Percentiles rank a stretch among this genome's conserved stretches.
Evolutionary conservation across 2,888 invertebrate genomes (phyloP).

Genomic region (Theristus sp.): DNA sequence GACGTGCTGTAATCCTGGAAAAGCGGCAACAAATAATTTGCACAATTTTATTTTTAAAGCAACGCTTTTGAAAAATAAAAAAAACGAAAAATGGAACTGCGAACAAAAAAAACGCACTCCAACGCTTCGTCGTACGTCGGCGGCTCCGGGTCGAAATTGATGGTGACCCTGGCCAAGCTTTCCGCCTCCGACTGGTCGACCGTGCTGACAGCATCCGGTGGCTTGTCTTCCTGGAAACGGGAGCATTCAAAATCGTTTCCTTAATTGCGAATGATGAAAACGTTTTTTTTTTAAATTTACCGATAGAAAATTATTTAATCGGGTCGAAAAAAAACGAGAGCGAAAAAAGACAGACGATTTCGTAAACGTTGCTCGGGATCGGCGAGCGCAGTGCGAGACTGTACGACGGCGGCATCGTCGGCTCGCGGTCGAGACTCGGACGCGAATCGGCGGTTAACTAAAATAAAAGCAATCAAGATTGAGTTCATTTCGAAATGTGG

Average conservation of each 20-base stretch:
- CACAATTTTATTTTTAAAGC: too few relatives aligned
- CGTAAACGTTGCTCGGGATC: slow-evolving; percentile 5
- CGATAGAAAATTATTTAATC: too few relatives aligned
- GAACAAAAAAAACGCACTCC: too few relatives aligned
- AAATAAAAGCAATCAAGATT: too few relatives aligned
- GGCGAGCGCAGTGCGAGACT: slow-evolving; percentile 4
- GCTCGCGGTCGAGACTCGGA: background rate
- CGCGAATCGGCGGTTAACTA: background rate
- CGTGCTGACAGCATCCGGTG: too few relatives aligned
- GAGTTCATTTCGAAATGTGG: too few relatives aligned
- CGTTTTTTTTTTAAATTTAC: background rate
- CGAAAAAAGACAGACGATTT: background rate
- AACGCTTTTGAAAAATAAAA: background rate
- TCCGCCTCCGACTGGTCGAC: background rate
- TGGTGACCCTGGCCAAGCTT: slow-evolving; percentile 1
- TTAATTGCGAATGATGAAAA: background rate
- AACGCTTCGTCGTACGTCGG: slow-evolving; percentile 6
- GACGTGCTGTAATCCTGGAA: too few relatives aligned
- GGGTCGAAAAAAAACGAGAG: background rate
- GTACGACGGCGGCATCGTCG: slow-evolving; percentile 6
- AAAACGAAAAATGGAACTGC: too few relatives aligned
- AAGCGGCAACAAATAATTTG: too few relatives aligned
- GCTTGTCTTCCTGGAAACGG: background rate
- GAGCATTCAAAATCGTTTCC: too few relatives aligned
- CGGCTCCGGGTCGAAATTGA: slow-evolving; percentile 6